These are phyloP conservation scores for Phortica magna DNA, from an alignment of 2,888 invertebrate genomes.

Conservation along the genomic window DNA sequence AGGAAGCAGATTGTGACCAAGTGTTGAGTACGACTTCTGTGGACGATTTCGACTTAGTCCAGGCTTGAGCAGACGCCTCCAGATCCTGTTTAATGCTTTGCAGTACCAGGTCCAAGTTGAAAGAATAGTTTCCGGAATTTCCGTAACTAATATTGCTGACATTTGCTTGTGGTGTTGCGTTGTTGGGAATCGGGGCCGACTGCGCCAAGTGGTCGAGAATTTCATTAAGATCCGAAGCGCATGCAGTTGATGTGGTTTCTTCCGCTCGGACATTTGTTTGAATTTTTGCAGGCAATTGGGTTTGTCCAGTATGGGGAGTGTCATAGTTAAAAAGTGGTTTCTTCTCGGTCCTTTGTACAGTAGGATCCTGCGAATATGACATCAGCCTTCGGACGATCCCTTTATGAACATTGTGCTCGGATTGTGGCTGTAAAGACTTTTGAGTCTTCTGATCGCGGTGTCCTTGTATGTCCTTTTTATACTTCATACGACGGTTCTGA, in stretches of 20 bases:
- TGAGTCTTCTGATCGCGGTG: slow-evolving; percentile 58
- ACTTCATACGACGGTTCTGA: slow-evolving; percentile 89
- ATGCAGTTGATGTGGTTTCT: slow-evolving; percentile 10
- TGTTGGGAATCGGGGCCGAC: not conserved
- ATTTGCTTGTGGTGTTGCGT: not conserved
- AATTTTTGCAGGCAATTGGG: not conserved
- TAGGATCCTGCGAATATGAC: slow-evolving; percentile 68
- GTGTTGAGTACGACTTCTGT: slow-evolving; percentile 33
- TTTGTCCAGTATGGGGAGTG: not conserved
- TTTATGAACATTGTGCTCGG: slow-evolving; percentile 64
- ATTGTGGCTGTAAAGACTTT: slow-evolving; percentile 55
- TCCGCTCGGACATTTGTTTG: not conserved
- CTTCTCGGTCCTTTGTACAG: slow-evolving; percentile 38
- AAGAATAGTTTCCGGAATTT: slow-evolving; percentile 56
- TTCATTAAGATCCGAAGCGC: slow-evolving; percentile 44
- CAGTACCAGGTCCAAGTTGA: slow-evolving; percentile 58
- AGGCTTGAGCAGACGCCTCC: slow-evolving; percentile 64
- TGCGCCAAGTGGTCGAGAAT: slow-evolving; percentile 44
- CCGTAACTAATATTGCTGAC: not conserved
- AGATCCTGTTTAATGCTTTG: slow-evolving; percentile 65
- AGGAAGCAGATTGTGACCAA: slow-evolving; percentile 18
- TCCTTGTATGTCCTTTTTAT: slow-evolving; percentile 79
- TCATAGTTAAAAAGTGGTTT: not conserved
- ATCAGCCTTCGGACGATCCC: slow-evolving; percentile 68
- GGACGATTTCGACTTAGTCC: slow-evolving; percentile 56